A percentile compares a stretch with the other conserved stretches of the same genome.
phyloP scores from a whole-genome alignment of 2,113 vertebrate species.

The Megaceryle maxima region DNA sequence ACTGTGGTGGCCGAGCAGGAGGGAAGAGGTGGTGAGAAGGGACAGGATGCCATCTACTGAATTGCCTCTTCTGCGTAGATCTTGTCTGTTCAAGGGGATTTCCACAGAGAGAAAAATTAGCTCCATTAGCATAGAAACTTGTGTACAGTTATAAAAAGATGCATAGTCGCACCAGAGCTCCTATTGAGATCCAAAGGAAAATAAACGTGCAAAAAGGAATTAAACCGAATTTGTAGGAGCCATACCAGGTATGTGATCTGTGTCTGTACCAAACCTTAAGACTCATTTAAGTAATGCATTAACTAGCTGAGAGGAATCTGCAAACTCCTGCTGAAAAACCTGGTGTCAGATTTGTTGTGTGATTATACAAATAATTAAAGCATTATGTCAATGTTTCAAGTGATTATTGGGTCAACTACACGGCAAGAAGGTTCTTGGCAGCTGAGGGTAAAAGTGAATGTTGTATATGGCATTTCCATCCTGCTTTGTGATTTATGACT shows the following conservation, averaged over 20 bases:
- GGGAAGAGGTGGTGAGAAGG: neutral
- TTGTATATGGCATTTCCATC: neutral
- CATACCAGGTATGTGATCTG: neutral
- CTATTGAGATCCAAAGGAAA: neutral
- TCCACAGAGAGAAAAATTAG: neutral
- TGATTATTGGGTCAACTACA: neutral
- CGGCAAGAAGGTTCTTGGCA: neutral
- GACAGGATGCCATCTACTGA: neutral
- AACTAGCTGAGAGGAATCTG: neutral
- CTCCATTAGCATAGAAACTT: neutral
- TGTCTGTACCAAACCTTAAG: neutral
- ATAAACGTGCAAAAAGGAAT: neutral
- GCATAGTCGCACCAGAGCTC: neutral
- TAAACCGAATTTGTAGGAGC: neutral
- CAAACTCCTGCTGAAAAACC: neutral
- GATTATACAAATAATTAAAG: conserved; percentile 6
- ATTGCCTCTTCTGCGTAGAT: neutral
- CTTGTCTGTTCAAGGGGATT: neutral
- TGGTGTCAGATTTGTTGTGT: neutral
- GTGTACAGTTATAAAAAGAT: neutral
- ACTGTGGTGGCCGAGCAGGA: neutral
- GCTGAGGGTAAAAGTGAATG: neutral
- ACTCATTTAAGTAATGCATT: neutral
- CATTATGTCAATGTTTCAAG: neutral
- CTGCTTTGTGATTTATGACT: conserved; percentile 12